These are phyloP conservation scores for Acheta domesticus DNA, from an alignment of 2,888 invertebrate genomes.

Conservation along the genomic window DNA sequence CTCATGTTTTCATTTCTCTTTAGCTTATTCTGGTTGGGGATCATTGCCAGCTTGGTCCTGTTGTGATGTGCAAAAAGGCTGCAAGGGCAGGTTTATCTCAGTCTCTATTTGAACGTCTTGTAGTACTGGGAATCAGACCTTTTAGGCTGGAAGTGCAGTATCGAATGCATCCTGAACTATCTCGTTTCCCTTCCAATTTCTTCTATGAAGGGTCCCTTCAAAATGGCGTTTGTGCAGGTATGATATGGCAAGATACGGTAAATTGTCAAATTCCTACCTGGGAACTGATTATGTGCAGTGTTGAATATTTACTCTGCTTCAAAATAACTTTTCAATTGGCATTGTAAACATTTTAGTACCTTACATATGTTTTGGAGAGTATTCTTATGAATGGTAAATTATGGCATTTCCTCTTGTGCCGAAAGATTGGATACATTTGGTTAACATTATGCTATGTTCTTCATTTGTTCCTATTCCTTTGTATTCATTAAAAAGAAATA, in stretches of 20 bases:
- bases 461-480: no score
- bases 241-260: constrained; percentile 30
- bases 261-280: no score
- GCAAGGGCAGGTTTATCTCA: constrained; percentile 95
- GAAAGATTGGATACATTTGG: no score
- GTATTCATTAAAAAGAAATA: no score
- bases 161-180: constrained; percentile 97
- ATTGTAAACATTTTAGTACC: no score
- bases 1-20: constrained; percentile 18
- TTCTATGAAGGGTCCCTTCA: constrained; percentile 99
- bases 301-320: no score
- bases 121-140: constrained; percentile 94
- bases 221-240: constrained; percentile 91
- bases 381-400: no score
- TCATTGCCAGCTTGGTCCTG: constrained; percentile 97
- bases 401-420: no score
- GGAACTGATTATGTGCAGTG: no score
- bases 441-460: no score
- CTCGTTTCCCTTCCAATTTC: constrained; percentile 97
- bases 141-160: constrained; percentile 97
- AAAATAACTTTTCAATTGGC: no score
- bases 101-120: constrained; percentile 93
- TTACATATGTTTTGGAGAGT: no score
- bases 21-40: constrained; percentile 93
- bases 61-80: constrained; percentile 99